Conservation (phyloP, 1,140 invertebrate species). For the Mizuhopecten yessoensis region DNA sequence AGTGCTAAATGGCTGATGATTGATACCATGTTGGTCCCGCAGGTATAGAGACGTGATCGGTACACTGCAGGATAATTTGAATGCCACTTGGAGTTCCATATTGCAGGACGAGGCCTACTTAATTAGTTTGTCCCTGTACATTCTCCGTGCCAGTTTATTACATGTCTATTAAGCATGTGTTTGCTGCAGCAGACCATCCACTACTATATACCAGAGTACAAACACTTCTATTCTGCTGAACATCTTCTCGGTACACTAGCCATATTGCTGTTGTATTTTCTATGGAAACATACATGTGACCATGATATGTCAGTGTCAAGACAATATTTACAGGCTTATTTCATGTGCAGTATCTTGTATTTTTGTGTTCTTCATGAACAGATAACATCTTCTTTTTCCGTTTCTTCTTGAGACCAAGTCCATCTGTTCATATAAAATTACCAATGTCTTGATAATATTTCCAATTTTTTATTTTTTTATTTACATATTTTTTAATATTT, state of each 20-base stretch:
- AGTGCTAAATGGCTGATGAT: not conserved
- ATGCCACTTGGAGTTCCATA: not conserved
- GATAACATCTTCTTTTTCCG: no score
- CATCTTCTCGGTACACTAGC: not conserved
- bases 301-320: not conserved
- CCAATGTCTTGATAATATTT: no score
- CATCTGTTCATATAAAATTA: no score
- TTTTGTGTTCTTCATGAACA: no score
- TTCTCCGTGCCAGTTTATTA: not conserved
- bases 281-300: not conserved
- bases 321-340: not conserved
- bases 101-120: not conserved
- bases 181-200: not conserved
- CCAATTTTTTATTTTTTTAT: no score
- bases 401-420: no score
- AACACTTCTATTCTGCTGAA: not conserved
- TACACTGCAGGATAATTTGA: not conserved
- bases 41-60: not conserved
- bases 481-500: no score
- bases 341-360: not conserved
- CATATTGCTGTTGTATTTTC: not conserved
- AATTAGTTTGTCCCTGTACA: not conserved
- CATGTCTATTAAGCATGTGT: not conserved
- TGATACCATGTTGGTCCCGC: not conserved
- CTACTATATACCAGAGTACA: not conserved